Evolutionary conservation across 2,888 invertebrate species (phyloP).

Genomic region (Parascotia fuliginaria): DNA sequence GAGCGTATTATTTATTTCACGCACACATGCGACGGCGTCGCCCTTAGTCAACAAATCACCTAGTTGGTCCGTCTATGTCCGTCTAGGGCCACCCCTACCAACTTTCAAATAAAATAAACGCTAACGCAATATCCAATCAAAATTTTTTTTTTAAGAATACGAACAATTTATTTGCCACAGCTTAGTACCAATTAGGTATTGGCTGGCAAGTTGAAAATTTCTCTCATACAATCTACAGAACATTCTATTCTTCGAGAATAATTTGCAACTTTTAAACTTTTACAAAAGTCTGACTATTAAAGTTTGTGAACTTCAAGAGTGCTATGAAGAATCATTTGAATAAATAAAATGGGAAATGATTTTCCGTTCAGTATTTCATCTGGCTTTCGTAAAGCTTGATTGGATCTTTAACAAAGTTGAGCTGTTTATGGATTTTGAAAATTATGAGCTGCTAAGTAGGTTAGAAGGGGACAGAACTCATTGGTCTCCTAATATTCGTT

Average conservation of each 20-base stretch:
- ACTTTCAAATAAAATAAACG: no score
- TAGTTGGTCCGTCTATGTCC: no score
- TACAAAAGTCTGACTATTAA: constrained; percentile 24
- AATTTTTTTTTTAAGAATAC: background rate
- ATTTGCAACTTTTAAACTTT: constrained; percentile 25
- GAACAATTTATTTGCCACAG: background rate
- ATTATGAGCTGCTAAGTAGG: no score
- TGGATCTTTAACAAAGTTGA: no score
- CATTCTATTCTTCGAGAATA: constrained; percentile 25
- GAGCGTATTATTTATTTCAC: no score
- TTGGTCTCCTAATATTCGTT: no score
- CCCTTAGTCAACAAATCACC: no score
- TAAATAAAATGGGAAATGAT: constrained; percentile 14
- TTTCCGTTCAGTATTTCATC: background rate
- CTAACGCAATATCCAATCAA: no score
- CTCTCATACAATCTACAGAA: constrained; percentile 14
- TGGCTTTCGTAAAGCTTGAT: background rate
- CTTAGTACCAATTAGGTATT: constrained; percentile 11
- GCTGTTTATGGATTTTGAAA: no score
- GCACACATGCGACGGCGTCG: no score
- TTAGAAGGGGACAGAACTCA: no score
- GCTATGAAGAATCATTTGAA: constrained; percentile 21
- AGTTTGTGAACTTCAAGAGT: constrained; percentile 31
- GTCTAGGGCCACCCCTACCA: no score
- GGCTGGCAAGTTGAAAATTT: constrained; percentile 1